Percentiles rank a stretch among this genome's conserved stretches.
Evolutionary conservation across 2,113 vertebrate genomes (phyloP).

Genomic region (Baryphthengus martii): DNA sequence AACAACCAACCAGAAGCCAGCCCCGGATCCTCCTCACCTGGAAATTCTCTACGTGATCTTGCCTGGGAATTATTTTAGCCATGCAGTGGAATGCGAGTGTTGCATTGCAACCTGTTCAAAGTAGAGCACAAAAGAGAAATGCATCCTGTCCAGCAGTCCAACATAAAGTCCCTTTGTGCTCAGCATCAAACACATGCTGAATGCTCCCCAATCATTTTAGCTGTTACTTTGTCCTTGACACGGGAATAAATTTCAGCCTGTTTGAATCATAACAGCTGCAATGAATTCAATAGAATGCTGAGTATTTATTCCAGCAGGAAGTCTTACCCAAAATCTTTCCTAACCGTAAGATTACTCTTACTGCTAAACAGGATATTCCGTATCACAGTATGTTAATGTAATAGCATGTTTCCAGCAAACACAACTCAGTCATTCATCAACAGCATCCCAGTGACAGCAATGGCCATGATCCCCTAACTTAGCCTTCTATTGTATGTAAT

Average conservation of each 20-base stretch:
- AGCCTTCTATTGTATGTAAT: background rate
- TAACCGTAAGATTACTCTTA: background rate
- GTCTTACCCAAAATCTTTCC: background rate
- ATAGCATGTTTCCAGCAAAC: background rate
- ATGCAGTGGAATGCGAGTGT: background rate
- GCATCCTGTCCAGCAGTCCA: background rate
- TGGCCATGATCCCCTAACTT: background rate
- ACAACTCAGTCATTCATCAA: background rate
- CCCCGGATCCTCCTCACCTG: background rate
- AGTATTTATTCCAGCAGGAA: slow-evolving; percentile 20
- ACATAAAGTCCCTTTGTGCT: background rate
- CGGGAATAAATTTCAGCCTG: background rate
- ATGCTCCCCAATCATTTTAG: background rate
- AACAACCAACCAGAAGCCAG: background rate
- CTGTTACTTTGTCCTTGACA: background rate
- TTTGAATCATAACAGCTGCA: background rate
- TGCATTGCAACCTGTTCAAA: background rate
- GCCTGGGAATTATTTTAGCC: background rate
- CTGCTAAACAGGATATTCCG: background rate
- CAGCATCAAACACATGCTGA: background rate
- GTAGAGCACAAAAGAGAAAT: background rate
- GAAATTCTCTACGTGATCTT: background rate
- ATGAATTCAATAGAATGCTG: background rate
- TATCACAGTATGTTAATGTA: background rate
- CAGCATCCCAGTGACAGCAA: accelerated